Conservation (phyloP, 1,140 invertebrate species). For the Yoshiicerus persimilis region DNA sequence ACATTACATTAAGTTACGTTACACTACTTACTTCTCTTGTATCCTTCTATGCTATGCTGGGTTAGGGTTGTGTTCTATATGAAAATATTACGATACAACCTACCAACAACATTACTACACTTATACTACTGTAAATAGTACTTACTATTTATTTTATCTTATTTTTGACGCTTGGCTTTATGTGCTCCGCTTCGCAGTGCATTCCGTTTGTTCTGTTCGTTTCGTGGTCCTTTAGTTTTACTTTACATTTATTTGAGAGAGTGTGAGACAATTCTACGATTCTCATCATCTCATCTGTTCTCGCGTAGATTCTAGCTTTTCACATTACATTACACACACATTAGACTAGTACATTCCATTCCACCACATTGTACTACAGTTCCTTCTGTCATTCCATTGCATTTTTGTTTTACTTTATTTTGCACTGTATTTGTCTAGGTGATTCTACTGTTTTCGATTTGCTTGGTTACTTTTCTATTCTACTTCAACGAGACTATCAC, state of each 20-base stretch:
- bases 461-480: not conserved
- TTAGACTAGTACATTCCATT: no score
- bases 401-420: not conserved
- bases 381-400: not conserved
- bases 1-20: not conserved
- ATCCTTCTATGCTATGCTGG: no score
- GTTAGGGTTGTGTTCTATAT: not conserved
- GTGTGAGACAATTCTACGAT: not conserved
- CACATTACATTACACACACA: not conserved
- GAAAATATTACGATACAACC: not conserved
- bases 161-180: not conserved
- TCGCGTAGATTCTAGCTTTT: not conserved
- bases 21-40: not conserved
- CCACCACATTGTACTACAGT: not conserved
- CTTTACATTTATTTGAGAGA: not conserved
- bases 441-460: not conserved
- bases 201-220: not conserved
- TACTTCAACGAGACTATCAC: not conserved
- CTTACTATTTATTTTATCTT: not conserved
- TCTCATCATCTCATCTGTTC: not conserved
- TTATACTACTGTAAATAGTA: no score
- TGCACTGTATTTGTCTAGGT: not conserved
- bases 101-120: not conserved
- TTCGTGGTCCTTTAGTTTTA: conserved; percentile 17
- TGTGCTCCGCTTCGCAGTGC: not conserved